Evolutionary conservation across 2,888 invertebrate species (phyloP).

Genomic region (Tetramorium bicarinatum): DNA sequence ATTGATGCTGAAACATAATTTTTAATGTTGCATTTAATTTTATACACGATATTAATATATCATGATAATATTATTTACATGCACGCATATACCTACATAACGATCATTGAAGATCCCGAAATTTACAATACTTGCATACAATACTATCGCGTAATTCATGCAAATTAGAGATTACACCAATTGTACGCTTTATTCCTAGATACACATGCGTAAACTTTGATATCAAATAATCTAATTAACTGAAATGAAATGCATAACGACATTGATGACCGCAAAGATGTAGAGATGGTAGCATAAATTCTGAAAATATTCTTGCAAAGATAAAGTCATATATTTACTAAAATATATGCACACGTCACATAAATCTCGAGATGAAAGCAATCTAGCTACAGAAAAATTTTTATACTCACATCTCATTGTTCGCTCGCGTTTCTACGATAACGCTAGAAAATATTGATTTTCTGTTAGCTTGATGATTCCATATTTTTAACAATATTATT

Average conservation of each 20-base stretch:
- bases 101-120: constrained; percentile 49
- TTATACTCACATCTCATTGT: neutral
- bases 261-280: neutral
- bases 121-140: constrained; percentile 59
- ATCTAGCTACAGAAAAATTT: neutral
- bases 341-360: neutral
- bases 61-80: constrained; percentile 67
- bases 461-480: neutral
- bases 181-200: constrained; percentile 57
- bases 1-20: neutral
- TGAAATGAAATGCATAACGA: constrained; percentile 38
- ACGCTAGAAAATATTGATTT: neutral
- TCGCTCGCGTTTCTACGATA: neutral
- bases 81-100: constrained; percentile 39
- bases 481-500: neutral
- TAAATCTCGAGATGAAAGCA: neutral
- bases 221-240: constrained; percentile 66
- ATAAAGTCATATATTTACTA: constrained; percentile 5
- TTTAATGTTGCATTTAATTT: constrained; percentile 4
- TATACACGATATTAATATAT: constrained; percentile 43
- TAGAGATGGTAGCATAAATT: neutral
- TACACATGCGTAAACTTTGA: constrained; percentile 61
- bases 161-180: constrained; percentile 67
- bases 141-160: constrained; percentile 65
- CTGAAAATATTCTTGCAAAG: constrained; percentile 15